Evolutionary conservation across 2,797 vertebrate genomes (phyloP), one percentile per base, ranked within the genome.

Genomic region (Myotis daubentonii): DNA sequence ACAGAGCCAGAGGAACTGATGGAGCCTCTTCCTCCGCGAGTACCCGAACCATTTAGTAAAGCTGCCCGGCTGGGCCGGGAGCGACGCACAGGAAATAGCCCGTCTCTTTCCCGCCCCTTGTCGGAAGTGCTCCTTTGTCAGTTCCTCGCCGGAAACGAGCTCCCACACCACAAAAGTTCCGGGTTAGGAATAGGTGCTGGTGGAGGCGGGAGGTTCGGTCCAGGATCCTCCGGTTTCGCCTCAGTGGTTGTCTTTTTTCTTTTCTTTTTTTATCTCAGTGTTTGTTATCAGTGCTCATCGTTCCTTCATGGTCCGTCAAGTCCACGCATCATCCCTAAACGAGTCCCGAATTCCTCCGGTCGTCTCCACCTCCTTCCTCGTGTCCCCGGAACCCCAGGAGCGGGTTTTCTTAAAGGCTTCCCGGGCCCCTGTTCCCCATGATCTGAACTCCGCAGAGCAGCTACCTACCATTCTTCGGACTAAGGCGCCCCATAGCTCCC

Each of bases 111-210:
- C 60, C 15, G 19, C 41, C 87, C 92, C 15, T 6, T 5, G 25
- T 75, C 93, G 94, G 95, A 96, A 95, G 89, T 33, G 44, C 78
- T 74, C 80, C 85, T 2, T 25, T 9, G 41, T 49, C 60, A 2
- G 60, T 25, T n/a, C 38, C 55, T 41, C 68, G 1, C 71, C 72
- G 84, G 95, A 94, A 93, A 60, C 28, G 8, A 23, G 23, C 0
- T 6, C 4, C 5, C 28, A 5, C 44, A 8, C 2, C 0, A 25
- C n/a, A 3, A 33, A 12, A 38, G 97, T 97, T 97, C 96, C 97
- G 85, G 11, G 0, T 22, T 0, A 0, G 16, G 17, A 30, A 33
- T 7, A 33, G 7, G n/a, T 33, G 20, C 28, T 12, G 12, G 11
- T 25, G n/a, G 60, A 33, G 49, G 62, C 30, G 22, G 25, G 47